Conservation (phyloP, 2,797 vertebrate genomes). For the Ispidina lecontei region DNA sequence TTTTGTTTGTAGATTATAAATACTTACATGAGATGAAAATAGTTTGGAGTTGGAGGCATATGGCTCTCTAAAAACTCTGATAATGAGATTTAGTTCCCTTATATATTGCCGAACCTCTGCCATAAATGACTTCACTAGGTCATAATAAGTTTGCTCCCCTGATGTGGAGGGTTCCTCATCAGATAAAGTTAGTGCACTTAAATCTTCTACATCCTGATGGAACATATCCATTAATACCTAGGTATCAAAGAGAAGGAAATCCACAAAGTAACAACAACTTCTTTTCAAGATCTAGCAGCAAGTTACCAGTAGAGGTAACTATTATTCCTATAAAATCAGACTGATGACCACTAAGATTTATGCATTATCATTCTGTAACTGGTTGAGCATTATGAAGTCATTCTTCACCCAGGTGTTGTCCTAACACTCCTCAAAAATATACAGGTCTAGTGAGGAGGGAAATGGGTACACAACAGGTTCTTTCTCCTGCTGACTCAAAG, state of each 20-base stretch:
- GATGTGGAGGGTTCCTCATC: constrained; percentile 92
- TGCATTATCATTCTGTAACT: neutral
- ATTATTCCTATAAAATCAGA: neutral
- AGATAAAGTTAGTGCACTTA: constrained; percentile 89
- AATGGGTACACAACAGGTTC: neutral
- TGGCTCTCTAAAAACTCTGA: constrained; percentile 95
- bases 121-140: constrained; percentile 93
- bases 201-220: constrained; percentile 96
- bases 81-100: constrained; percentile 93
- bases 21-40: constrained; percentile 91
- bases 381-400: neutral
- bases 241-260: constrained; percentile 11
- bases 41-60: constrained; percentile 88
- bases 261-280: neutral
- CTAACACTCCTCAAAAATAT: neutral
- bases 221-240: constrained; percentile 99
- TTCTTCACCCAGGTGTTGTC: neutral
- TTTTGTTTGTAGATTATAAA: neutral
- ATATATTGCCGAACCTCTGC: constrained; percentile 92
- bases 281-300: neutral
- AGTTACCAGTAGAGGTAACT: neutral
- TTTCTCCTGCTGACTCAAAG: neutral
- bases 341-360: neutral
- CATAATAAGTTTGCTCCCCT: constrained; percentile 93
- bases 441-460: neutral